Conservation (phyloP, 1,140 invertebrate genomes). For the Leptinotarsa undecemlineata region DNA sequence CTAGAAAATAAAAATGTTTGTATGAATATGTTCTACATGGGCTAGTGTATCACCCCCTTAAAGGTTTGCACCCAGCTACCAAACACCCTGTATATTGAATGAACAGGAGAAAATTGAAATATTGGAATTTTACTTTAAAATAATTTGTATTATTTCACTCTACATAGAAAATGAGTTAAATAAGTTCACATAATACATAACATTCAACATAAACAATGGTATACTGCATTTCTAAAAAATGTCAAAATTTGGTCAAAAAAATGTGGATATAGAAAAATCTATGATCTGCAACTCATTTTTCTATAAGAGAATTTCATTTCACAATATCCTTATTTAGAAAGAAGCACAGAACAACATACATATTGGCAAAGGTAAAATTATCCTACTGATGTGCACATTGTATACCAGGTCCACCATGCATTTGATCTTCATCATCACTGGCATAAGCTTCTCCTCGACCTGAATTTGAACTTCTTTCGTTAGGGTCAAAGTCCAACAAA, state of each 20-base stretch:
- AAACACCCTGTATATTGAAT: no score
- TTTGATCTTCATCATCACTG: constrained; percentile 68
- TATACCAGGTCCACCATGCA: constrained; percentile 63
- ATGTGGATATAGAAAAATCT: not conserved
- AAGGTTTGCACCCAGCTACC: no score
- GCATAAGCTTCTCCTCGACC: constrained; percentile 67
- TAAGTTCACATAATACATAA: not conserved
- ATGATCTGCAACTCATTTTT: constrained; percentile 14
- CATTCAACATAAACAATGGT: no score
- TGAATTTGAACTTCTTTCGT: constrained; percentile 53
- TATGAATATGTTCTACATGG: no score
- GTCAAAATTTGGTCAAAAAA: no score
- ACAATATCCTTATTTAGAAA: constrained; percentile 53
- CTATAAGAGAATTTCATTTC: constrained; percentile 16
- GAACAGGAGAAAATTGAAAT: not conserved
- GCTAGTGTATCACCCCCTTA: no score
- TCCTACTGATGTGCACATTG: constrained; percentile 71
- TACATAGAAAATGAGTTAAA: constrained; percentile 20
- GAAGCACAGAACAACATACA: constrained; percentile 49
- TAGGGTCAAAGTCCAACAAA: constrained; percentile 74
- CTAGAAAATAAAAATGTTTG: no score
- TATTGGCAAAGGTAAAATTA: constrained; percentile 34
- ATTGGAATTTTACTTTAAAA: constrained; percentile 18
- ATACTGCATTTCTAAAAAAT: no score
- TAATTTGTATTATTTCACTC: constrained; percentile 22